Percentiles rank a stretch among this genome's conserved stretches.
phyloP scores from a whole-genome alignment of 2,113 vertebrate species.

The Chitala chitala region DNA sequence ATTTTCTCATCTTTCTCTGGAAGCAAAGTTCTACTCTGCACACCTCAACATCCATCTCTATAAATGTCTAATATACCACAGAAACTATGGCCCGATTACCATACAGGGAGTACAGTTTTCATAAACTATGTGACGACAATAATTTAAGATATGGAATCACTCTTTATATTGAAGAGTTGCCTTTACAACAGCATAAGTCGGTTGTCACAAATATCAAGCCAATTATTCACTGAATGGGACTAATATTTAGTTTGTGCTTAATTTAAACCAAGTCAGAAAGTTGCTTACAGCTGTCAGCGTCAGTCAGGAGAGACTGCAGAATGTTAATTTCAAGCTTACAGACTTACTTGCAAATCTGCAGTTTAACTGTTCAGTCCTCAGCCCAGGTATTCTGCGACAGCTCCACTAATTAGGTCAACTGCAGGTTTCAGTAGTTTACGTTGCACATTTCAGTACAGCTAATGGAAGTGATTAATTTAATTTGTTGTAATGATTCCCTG shows the following conservation, averaged over 20 bases:
- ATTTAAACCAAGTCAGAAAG: background rate
- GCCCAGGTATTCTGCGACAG: background rate
- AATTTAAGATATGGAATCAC: background rate
- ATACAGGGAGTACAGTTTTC: background rate
- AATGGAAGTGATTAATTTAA: background rate
- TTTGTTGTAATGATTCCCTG: constrained; percentile 33
- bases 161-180: background rate
- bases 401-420: background rate
- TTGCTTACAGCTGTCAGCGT: background rate
- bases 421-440: background rate
- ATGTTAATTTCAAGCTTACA: background rate
- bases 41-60: background rate
- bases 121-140: background rate
- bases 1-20: no score
- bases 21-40: no score
- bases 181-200: background rate
- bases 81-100: background rate
- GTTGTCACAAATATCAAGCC: constrained; percentile 2
- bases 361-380: background rate
- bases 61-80: background rate
- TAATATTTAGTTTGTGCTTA: background rate
- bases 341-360: background rate
- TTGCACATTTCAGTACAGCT: background rate
- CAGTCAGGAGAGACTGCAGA: background rate
- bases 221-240: background rate